A percentile compares a stretch with the other conserved stretches of the same genome.
These are phyloP conservation scores for Caenorhabditis wallacei DNA, from an alignment of 2,888 invertebrate species.

Conservation along the genomic window DNA sequence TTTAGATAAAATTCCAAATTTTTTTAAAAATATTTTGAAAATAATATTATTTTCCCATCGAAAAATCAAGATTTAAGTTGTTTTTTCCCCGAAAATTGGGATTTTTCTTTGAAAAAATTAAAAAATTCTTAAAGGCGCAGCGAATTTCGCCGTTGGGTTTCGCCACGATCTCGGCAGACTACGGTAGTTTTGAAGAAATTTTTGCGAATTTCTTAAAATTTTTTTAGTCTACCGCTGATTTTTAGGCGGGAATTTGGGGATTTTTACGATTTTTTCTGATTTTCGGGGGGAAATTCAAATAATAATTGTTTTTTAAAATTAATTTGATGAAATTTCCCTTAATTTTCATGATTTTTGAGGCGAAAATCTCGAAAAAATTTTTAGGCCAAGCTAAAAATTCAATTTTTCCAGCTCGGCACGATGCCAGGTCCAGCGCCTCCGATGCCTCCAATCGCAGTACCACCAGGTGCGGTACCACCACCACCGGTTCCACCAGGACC, in stretches of 20 bases:
- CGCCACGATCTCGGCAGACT: too few relatives aligned
- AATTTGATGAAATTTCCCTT: too few relatives aligned
- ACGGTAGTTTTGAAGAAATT: too few relatives aligned
- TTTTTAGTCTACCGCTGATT: not conserved
- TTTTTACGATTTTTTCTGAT: not conserved
- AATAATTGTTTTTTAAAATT: not conserved
- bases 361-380: not conserved
- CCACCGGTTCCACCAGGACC: slow-evolving; percentile 28
- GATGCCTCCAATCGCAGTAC: slow-evolving; percentile 9
- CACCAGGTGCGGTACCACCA: slow-evolving; percentile 23
- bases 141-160: not conserved
- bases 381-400: not conserved
- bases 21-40: too few relatives aligned
- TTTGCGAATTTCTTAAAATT: too few relatives aligned
- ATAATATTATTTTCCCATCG: too few relatives aligned
- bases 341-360: not conserved
- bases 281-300: not conserved
- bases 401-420: not conserved
- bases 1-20: too few relatives aligned
- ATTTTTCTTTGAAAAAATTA: too few relatives aligned
- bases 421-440: slow-evolving; percentile 26
- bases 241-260: not conserved
- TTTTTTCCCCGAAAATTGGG: too few relatives aligned
- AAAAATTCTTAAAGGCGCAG: not conserved
- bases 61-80: too few relatives aligned